phyloP scores from a whole-genome alignment of 2,888 invertebrate genomes.

The Yponomeuta malinellus region DNA sequence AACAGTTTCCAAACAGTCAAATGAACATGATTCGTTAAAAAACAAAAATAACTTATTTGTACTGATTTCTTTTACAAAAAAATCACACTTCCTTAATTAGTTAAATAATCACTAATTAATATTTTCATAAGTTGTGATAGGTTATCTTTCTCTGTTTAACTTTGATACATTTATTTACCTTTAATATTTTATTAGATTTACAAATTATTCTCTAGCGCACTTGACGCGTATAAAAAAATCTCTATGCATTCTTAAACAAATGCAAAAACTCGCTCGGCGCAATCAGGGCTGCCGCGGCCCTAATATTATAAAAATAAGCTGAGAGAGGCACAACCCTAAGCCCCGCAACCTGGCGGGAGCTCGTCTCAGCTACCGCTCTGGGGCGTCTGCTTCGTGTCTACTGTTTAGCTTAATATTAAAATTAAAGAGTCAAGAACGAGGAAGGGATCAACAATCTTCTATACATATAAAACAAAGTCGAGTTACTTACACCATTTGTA shows the following conservation, averaged over 20 bases:
- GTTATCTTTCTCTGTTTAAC: background rate
- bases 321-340: slow-evolving; percentile 57
- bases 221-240: slow-evolving; percentile 37
- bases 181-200: slow-evolving; percentile 19
- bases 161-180: slow-evolving; percentile 16
- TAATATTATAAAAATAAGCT: slow-evolving; percentile 59
- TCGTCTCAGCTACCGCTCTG: background rate
- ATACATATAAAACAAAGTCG: no score
- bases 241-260: slow-evolving; percentile 69
- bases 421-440: no score
- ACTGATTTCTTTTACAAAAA: slow-evolving; percentile 47
- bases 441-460: no score
- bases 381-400: no score
- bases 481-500: no score
- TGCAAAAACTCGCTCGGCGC: slow-evolving; percentile 47
- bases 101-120: slow-evolving; percentile 22
- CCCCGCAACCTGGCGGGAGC: slow-evolving; percentile 21
- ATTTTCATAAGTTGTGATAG: slow-evolving; percentile 24
- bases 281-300: slow-evolving; percentile 40
- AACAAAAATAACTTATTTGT: slow-evolving; percentile 43
- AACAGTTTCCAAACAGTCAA: slow-evolving; percentile 27
- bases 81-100: slow-evolving; percentile 48
- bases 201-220: slow-evolving; percentile 33
- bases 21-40: slow-evolving; percentile 49
- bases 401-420: no score